Evolutionary conservation across 2,113 vertebrate genomes (phyloP).

Genomic region (Rafetus swinhoei): DNA sequence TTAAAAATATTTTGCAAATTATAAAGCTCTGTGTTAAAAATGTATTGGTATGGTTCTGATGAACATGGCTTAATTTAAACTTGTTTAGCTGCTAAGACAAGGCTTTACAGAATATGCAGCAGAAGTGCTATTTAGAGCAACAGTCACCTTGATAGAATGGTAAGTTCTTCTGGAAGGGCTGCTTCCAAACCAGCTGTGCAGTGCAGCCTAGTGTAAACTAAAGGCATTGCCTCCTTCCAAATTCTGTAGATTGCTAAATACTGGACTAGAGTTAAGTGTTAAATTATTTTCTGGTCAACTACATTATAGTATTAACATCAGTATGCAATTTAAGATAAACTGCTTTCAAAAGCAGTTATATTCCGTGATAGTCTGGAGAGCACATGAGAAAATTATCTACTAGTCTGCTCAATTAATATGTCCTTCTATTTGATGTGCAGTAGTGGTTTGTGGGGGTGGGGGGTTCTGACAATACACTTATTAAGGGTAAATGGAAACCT

Average conservation of each 20-base stretch:
- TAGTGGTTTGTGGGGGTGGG: not conserved
- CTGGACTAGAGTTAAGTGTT: not conserved
- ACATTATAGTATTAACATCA: too few species aligned
- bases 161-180: not conserved
- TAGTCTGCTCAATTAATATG: not conserved
- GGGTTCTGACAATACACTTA: not conserved
- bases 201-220: not conserved
- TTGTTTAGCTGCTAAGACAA: not conserved
- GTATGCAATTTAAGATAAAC: not conserved
- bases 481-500: not conserved
- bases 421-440: not conserved
- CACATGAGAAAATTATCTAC: conserved; percentile 1
- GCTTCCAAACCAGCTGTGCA: not conserved
- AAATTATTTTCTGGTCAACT: too few species aligned
- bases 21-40: not conserved
- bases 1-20: not conserved
- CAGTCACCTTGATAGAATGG: not conserved
- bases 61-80: not conserved
- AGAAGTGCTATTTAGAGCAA: not conserved
- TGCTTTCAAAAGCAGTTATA: not conserved
- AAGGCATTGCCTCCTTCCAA: not conserved
- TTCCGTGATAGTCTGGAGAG: not conserved
- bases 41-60: not conserved
- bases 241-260: not conserved
- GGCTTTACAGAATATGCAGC: not conserved